phyloP scores from a whole-genome alignment of 2,888 invertebrate genomes.

The Beris chalybata region DNA sequence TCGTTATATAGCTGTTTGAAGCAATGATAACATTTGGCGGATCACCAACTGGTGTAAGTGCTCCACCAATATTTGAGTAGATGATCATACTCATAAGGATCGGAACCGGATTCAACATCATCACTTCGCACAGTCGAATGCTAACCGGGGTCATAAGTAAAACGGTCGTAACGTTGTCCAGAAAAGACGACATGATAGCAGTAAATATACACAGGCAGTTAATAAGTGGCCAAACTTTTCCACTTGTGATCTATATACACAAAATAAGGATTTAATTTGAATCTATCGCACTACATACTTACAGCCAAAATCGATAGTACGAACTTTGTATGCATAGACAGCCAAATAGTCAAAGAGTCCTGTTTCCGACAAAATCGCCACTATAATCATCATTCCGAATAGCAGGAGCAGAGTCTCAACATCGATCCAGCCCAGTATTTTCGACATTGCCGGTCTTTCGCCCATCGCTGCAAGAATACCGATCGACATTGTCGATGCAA shows the following conservation, averaged over 20 bases:
- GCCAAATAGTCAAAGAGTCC: constrained; percentile 79
- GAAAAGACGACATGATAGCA: constrained; percentile 69
- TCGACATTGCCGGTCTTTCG: constrained; percentile 69
- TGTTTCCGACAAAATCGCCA: constrained; percentile 75
- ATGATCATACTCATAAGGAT: constrained; percentile 86
- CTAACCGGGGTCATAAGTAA: constrained; percentile 77
- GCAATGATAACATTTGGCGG: constrained; percentile 67
- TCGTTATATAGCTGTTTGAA: constrained; percentile 54
- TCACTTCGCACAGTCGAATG: constrained; percentile 84
- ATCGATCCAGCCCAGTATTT: constrained; percentile 76
- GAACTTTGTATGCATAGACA: constrained; percentile 68
- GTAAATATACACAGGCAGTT: constrained; percentile 71
- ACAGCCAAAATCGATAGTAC: background rate
- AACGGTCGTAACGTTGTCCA: constrained; percentile 80
- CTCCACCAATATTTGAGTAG: constrained; percentile 89
- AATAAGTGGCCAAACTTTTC: constrained; percentile 73
- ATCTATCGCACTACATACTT: background rate
- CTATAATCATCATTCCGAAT: constrained; percentile 81
- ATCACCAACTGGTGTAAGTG: constrained; percentile 88
- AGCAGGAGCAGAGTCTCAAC: constrained; percentile 69
- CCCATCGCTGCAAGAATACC: constrained; percentile 70
- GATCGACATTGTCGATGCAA: constrained; percentile 71
- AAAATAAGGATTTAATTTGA: background rate
- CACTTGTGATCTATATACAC: constrained; percentile 64
- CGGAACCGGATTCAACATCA: constrained; percentile 84